Conservation (phyloP, 2,888 invertebrate genomes). For the Drosophila sordidula region DNA sequence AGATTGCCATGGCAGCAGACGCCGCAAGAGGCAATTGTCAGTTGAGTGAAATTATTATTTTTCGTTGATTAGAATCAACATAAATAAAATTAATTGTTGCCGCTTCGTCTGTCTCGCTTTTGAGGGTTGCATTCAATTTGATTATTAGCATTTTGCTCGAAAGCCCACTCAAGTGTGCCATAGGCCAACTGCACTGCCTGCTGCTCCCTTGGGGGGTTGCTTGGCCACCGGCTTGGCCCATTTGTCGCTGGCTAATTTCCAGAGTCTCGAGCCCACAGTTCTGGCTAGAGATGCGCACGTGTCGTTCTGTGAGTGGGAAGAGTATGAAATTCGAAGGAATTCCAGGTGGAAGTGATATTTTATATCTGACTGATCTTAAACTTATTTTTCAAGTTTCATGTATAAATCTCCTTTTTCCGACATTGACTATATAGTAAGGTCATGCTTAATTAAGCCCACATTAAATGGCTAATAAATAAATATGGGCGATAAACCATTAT, state of each 20-base stretch:
- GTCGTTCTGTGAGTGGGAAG: not conserved
- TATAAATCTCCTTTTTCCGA: too few relatives aligned
- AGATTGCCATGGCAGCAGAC: constrained; percentile 59
- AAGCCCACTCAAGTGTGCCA: constrained; percentile 50
- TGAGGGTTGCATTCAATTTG: constrained; percentile 78
- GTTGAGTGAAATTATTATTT: constrained; percentile 40
- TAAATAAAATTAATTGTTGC: constrained; percentile 81
- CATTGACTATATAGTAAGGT: too few relatives aligned
- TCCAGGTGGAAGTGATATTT: too few relatives aligned
- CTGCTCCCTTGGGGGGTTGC: constrained; percentile 33
- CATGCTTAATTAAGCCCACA: too few relatives aligned
- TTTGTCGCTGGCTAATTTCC: constrained; percentile 36
- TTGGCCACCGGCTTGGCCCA: constrained; percentile 33
- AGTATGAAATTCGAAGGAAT: not conserved
- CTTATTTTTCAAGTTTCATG: too few relatives aligned
- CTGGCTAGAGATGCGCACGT: constrained; percentile 3
- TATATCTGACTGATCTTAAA: too few relatives aligned
- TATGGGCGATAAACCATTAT: too few relatives aligned
- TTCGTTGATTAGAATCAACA: constrained; percentile 77
- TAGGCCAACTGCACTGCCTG: constrained; percentile 49
- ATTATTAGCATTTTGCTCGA: constrained; percentile 65
- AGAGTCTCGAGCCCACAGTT: constrained; percentile 2
- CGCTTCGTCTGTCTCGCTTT: constrained; percentile 50
- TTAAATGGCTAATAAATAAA: too few relatives aligned
- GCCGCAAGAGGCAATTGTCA: constrained; percentile 43